These are phyloP conservation scores for Phortica variegata DNA, from an alignment of 1,140 invertebrate species.

Conservation along the genomic window DNA sequence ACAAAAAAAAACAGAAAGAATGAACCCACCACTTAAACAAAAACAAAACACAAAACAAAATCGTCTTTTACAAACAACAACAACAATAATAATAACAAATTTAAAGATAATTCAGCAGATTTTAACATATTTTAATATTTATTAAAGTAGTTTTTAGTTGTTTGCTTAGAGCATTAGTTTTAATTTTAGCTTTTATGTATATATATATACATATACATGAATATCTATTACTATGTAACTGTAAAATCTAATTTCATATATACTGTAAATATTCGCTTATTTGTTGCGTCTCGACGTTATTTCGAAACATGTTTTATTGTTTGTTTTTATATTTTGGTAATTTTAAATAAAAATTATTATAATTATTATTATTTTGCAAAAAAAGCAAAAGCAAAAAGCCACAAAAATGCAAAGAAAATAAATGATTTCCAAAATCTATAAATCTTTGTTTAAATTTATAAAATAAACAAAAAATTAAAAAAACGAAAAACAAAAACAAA, in stretches of 20 bases:
- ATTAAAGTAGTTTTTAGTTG: too few species aligned
- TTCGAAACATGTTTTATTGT: constrained; percentile 42
- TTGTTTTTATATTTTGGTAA: constrained; percentile 10
- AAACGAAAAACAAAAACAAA: too few species aligned
- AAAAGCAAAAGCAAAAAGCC: constrained; percentile 19
- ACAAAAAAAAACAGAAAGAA: too few species aligned
- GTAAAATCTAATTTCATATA: too few species aligned
- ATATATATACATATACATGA: constrained; percentile 2
- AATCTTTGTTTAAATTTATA: constrained; percentile 37
- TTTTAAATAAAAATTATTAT: constrained; percentile 9
- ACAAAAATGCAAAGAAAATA: constrained; percentile 45
- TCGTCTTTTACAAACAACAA: too few species aligned
- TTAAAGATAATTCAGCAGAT: too few species aligned
- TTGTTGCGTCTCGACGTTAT: constrained; percentile 22
- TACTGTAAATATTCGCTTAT: too few species aligned
- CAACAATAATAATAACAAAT: too few species aligned
- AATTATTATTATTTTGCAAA: constrained; percentile 24
- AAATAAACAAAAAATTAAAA: constrained; percentile 15
- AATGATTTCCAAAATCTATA: constrained; percentile 54
- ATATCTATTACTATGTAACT: constrained; percentile 9
- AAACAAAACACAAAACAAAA: too few species aligned
- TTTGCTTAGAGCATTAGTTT: too few species aligned
- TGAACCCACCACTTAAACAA: too few species aligned
- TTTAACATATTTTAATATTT: too few species aligned
- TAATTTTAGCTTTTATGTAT: not conserved